Evolutionary conservation across 2,797 vertebrate genomes (phyloP), one percentile per base, ranked within the genome.

Genomic region (Gymnodraco acuticeps): DNA sequence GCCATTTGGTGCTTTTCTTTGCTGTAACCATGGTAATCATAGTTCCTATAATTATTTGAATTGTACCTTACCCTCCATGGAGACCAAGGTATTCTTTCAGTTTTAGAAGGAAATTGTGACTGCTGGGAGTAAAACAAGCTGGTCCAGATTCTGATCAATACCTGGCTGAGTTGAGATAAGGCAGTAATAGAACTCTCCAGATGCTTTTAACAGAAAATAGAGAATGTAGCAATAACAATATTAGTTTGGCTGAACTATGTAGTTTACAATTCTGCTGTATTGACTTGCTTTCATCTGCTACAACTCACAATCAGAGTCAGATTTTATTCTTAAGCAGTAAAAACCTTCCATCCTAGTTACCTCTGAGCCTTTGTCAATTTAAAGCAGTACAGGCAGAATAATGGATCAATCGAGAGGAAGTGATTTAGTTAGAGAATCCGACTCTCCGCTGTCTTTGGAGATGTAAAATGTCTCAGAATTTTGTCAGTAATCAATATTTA

Each of bases 291-390:
- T 80, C 82, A 64, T 66, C 47, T 54, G 48, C 46, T 70, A 86
- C 91, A 80, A 87, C 51, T 90, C 77, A 71, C 55, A 78, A 76
- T 91, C 79, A 84, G 75, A 78, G 87, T 61, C 60, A 33, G 71
- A 70, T 84, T 73, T 87, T 82, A 90, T 87, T 85, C 64, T 79
- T 11, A 10, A 31, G 53, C 60, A 80, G 78, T 41, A 33, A 71
- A 90, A 70, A 27, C 75, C 89, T 84, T 80, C 70, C 19, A 52
- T 88, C 77, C 67, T 80, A 84, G 87, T 89, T 89, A 77, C 70
- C 65, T 83, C 72, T 41, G 55, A 47, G 78, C 72, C 61, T 45
- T 33, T 48, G 41, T 64, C 75, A 82, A 80, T 78, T 87, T 82
- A 67, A n/a, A 69, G 70, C 64, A 70, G 74, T 53, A 16, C 17